Evolutionary conservation across 2,888 invertebrate species (phyloP).

Genomic region (Bembecia ichneumoniformis): DNA sequence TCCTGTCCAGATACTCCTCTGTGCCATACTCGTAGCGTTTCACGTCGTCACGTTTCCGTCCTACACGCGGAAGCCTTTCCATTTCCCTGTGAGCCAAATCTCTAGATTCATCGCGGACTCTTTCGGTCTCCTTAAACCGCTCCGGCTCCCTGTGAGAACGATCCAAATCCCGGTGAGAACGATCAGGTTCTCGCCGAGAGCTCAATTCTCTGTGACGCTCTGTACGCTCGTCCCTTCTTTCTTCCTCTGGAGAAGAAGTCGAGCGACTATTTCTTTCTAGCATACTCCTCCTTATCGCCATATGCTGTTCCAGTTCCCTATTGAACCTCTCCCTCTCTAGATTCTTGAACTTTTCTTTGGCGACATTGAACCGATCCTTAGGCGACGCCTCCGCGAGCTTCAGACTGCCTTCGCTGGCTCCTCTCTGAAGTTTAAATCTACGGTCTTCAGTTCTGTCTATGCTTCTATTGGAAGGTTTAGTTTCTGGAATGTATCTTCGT

Average conservation of each 20-base stretch:
- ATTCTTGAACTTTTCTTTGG: slow-evolving; percentile 87
- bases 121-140: slow-evolving; percentile 47
- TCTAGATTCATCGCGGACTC: slow-evolving; percentile 40
- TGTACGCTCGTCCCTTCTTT: slow-evolving; percentile 62
- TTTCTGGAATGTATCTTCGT: slow-evolving; percentile 63
- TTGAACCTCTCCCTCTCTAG: slow-evolving; percentile 80
- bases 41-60: slow-evolving; percentile 53
- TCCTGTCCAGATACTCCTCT: slow-evolving; percentile 56
- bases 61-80: slow-evolving; percentile 58
- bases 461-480: slow-evolving; percentile 59
- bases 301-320: slow-evolving; percentile 67
- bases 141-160: slow-evolving; percentile 45
- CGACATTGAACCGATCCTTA: slow-evolving; percentile 86
- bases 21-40: slow-evolving; percentile 60
- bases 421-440: slow-evolving; percentile 52
- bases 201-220: slow-evolving; percentile 54
- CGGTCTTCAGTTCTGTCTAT: slow-evolving; percentile 63
- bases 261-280: slow-evolving; percentile 67
- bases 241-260: slow-evolving; percentile 69
- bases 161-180: slow-evolving; percentile 53
- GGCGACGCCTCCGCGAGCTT: slow-evolving; percentile 71
- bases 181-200: slow-evolving; percentile 60
- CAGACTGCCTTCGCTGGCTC: slow-evolving; percentile 61
- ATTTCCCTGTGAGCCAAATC: slow-evolving; percentile 49
- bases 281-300: slow-evolving; percentile 65